Evolutionary conservation across 2,797 vertebrate genomes (phyloP).

Genomic region (Molothrus ater): DNA sequence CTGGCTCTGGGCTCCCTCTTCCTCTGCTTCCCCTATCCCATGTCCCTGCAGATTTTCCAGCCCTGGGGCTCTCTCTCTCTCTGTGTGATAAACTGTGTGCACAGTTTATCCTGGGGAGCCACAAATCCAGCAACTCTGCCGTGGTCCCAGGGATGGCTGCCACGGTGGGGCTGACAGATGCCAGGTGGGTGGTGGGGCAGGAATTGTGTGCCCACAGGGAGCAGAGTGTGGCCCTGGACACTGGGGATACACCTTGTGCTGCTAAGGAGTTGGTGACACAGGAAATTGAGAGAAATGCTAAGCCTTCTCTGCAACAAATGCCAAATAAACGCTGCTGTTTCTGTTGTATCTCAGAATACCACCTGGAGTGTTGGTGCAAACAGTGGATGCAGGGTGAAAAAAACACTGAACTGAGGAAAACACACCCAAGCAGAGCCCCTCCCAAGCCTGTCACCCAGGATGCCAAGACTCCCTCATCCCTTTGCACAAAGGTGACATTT

Average conservation of each 20-base stretch:
- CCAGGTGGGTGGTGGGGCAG: background rate
- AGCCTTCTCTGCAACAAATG: conserved; percentile 16
- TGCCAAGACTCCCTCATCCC: accelerated
- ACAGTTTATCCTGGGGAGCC: background rate
- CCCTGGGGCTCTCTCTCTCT: background rate
- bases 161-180: accelerated
- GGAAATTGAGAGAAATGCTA: background rate
- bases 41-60: background rate
- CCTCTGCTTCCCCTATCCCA: background rate
- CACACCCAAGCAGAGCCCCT: background rate
- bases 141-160: background rate
- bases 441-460: background rate
- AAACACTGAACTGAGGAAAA: background rate
- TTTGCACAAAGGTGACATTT: background rate
- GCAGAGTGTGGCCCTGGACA: background rate
- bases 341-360: conserved; percentile 29
- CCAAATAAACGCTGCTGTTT: conserved; percentile 32
- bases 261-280: background rate
- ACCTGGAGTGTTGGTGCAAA: conserved; percentile 12
- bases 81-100: background rate
- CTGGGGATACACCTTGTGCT: background rate
- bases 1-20: background rate
- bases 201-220: background rate
- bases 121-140: background rate
- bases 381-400: background rate